Conservation (phyloP, 2,797 vertebrate species). For the Etheostoma perlongum region DNA sequence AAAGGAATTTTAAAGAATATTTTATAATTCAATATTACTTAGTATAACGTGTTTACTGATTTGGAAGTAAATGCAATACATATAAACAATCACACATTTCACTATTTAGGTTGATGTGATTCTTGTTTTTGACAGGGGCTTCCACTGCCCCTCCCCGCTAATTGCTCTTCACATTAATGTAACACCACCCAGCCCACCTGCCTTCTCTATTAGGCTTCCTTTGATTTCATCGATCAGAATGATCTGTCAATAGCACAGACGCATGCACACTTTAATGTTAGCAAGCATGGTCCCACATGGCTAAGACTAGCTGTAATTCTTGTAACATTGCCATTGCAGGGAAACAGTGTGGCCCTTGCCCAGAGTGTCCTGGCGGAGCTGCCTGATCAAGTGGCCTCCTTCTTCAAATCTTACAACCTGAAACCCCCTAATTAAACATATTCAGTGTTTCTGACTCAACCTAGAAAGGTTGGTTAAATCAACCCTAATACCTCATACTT, state of each 20-base stretch:
- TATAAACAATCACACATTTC: neutral
- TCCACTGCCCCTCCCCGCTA: too few species aligned
- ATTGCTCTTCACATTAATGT: too few species aligned
- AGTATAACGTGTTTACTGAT: neutral
- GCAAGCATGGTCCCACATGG: neutral
- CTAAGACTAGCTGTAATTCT: neutral
- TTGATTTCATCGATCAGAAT: neutral
- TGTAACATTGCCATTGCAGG: constrained; percentile 75
- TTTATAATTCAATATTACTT: neutral
- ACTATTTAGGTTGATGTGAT: neutral
- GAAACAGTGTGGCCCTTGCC: constrained; percentile 88
- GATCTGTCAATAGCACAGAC: neutral
- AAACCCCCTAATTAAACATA: constrained; percentile 82
- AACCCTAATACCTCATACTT: neutral
- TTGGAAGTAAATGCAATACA: neutral
- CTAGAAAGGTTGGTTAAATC: constrained; percentile 16
- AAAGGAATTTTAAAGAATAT: neutral
- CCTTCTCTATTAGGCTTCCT: neutral
- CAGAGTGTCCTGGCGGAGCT: constrained; percentile 93
- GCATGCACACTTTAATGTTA: neutral
- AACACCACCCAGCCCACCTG: too few species aligned
- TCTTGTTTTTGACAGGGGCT: too few species aligned
- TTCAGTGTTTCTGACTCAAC: constrained; percentile 7
- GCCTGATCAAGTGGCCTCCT: constrained; percentile 91
- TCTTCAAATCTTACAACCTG: constrained; percentile 90